Evolutionary conservation across 2,113 vertebrate genomes (phyloP), one percentile per base, ranked within the genome.

Genomic region (Puntigrus tetrazona): DNA sequence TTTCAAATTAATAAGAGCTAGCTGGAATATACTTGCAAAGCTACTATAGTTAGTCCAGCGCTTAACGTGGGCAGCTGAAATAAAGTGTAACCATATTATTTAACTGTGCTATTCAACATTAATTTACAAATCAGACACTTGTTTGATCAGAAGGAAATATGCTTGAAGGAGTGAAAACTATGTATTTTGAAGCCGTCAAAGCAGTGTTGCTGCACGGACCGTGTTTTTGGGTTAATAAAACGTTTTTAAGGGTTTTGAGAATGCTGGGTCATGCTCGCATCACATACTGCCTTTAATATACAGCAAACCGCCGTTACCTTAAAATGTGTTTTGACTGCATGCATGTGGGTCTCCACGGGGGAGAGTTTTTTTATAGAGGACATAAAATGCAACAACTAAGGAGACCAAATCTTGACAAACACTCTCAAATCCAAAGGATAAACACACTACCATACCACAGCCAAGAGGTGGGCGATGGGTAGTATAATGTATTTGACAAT

Each of bases 181-280:
- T 41, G 36, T 50, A 73, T 73, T 36, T 69, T 65, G 16, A 67
- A 78, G 74, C 69, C 20, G 38, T 83, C 63, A 84, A 76, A 77
- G 36, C 18, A 45, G 72, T 43, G 70, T 34, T 78, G 57, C 18
- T 85, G 45, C 61, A 70, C 52, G 10, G 70, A 80, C 72, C 77
- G 70, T 59, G 57, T 78, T 81, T 85, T 84, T 29, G 72, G 27
- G 38, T 47, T 76, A 22, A 20, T 87, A 78, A 69, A 88, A 36
- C 6, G 4, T 76, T 86, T 86, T 85, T 72, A 86, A 72, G 50
- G 84, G 57, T 74, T 52, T 18, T 75, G 55, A 52, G 83, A 76
- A 82, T 85, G 85, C 57, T 63, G 41, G 80, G 85, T 87, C 84
- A 87, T 50, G 75, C 86, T 88, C 86, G 88, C 76, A 76, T 77